A percentile compares a stretch with the other conserved stretches of the same genome.
These are phyloP conservation scores for Gymnoscopelus microlampas DNA, from an alignment of 2,797 vertebrate genomes.

Conservation along the genomic window DNA sequence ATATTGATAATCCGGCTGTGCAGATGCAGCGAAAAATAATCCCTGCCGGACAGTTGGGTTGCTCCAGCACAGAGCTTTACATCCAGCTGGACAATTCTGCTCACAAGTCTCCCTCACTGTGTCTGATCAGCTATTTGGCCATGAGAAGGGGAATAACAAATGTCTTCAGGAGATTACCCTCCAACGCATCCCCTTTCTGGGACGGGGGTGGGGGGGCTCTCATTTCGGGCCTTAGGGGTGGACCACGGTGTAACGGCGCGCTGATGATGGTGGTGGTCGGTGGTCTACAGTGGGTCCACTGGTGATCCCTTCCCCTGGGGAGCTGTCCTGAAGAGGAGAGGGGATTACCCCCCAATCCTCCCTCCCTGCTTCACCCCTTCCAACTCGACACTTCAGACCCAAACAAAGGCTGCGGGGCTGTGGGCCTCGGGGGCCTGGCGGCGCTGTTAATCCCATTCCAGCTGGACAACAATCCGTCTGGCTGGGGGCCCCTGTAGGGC, in stretches of 20 bases:
- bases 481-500: constrained; percentile 69
- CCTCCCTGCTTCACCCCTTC: constrained; percentile 68
- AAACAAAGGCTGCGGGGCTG: constrained; percentile 76
- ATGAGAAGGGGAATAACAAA: constrained; percentile 31
- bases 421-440: constrained; percentile 73
- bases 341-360: constrained; percentile 80
- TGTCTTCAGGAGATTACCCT: constrained; percentile 54
- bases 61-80: constrained; percentile 50
- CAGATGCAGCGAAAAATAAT: constrained; percentile 15
- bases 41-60: constrained; percentile 33
- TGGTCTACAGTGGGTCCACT: constrained; percentile 57
- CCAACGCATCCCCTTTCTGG: constrained; percentile 38
- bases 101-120: constrained; percentile 27
- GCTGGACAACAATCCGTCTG: constrained; percentile 84
- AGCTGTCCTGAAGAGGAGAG: constrained; percentile 66
- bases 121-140: constrained; percentile 12
- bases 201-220: background rate
- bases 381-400: constrained; percentile 78
- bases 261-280: constrained; percentile 55
- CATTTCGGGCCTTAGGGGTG: too few relatives aligned
- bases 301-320: constrained; percentile 54
- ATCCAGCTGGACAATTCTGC: constrained; percentile 50
- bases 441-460: constrained; percentile 83
- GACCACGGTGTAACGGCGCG: constrained; percentile 4
- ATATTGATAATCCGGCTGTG: constrained; percentile 35